Conservation (phyloP, 1,140 invertebrate species). For the Lordiphosa stackelbergi region DNA sequence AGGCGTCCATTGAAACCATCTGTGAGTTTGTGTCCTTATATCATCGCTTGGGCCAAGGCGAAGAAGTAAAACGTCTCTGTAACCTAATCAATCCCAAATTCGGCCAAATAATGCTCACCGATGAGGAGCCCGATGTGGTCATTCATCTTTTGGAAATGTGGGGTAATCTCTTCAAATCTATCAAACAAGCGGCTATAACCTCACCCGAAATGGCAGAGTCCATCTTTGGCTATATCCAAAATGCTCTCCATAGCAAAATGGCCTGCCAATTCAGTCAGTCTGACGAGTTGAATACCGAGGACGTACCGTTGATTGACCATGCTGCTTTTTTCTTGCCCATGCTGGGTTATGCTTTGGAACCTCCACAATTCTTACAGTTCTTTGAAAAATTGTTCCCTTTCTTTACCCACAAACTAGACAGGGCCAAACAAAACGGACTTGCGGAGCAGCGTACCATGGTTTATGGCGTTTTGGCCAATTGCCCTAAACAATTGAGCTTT, state of each 20-base stretch:
- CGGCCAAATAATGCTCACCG: conserved; percentile 82
- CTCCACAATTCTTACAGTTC: conserved; percentile 82
- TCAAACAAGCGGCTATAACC: conserved; percentile 79
- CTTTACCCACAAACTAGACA: conserved; percentile 79
- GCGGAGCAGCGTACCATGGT: conserved; percentile 82
- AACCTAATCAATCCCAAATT: conserved; percentile 83
- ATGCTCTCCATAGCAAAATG: too few species aligned
- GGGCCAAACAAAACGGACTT: conserved; percentile 49
- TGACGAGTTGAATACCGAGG: conserved; percentile 88
- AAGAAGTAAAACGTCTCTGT: conserved; percentile 77
- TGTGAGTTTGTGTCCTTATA: conserved; percentile 84
- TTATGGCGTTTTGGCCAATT: conserved; percentile 86
- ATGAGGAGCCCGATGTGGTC: conserved; percentile 84
- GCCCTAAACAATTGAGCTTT: conserved; percentile 81
- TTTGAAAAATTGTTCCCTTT: conserved; percentile 82
- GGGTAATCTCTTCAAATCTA: conserved; percentile 81
- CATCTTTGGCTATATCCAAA: too few species aligned
- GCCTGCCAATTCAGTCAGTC: too few species aligned
- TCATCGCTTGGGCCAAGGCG: conserved; percentile 78
- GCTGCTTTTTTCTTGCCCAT: conserved; percentile 86
- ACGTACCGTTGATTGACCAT: conserved; percentile 85
- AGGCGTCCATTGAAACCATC: conserved; percentile 82
- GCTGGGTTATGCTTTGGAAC: conserved; percentile 82
- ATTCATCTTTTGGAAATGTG: conserved; percentile 82
- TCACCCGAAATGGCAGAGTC: too few species aligned